Conservation (phyloP, 1,140 invertebrate genomes). For the Cyphomyrmex costatus region DNA sequence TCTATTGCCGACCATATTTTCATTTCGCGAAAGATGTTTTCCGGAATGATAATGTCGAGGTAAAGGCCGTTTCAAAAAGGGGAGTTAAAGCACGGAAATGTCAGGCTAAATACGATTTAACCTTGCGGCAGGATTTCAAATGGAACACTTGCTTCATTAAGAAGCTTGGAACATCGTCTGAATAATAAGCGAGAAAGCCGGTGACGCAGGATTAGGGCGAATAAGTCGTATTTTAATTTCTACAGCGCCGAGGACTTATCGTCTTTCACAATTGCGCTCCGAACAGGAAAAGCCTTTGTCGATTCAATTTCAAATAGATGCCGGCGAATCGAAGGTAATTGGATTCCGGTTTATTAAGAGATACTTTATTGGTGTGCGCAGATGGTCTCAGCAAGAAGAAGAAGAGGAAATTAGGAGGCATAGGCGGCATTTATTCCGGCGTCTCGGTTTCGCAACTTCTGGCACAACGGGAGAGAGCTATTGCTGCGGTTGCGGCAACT, state of each 20-base stretch:
- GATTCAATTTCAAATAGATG: conserved; percentile 61
- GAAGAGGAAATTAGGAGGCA: conserved; percentile 88
- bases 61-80: conserved; percentile 34
- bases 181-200: conserved; percentile 67
- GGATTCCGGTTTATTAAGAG: conserved; percentile 60
- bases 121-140: conserved; percentile 69
- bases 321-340: conserved; percentile 56
- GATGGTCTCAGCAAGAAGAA: conserved; percentile 89
- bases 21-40: conserved; percentile 27
- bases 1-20: conserved; percentile 27
- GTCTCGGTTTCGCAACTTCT: conserved; percentile 90
- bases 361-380: conserved; percentile 79
- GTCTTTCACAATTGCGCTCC: conserved; percentile 49
- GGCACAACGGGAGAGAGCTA: conserved; percentile 88
- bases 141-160: conserved; percentile 72
- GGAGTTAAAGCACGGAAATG: conserved; percentile 60
- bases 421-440: conserved; percentile 87
- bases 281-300: conserved; percentile 49
- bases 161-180: conserved; percentile 56
- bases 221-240: conserved; percentile 69
- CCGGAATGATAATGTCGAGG: conserved; percentile 24
- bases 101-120: conserved; percentile 71
- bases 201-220: conserved; percentile 57
- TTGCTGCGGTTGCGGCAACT: conserved; percentile 80
- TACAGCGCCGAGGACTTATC: conserved; percentile 26